Conservation (phyloP, 2,797 vertebrate species). For the Anguilla marmorata region DNA sequence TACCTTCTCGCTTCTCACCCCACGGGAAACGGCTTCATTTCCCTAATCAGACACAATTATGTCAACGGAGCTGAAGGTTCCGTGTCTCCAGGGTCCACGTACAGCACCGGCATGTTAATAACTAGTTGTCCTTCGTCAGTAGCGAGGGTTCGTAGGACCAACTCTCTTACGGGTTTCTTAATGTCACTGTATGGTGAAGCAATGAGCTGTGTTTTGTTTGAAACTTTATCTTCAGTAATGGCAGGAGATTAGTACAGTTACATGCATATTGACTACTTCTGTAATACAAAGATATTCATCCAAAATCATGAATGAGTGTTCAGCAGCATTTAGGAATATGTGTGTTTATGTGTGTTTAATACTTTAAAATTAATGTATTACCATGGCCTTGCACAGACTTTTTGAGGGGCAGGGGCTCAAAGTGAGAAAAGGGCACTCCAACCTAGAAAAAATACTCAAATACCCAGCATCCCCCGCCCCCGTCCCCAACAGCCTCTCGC, state of each 20-base stretch:
- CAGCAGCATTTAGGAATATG: not conserved
- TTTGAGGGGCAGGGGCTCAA: not conserved
- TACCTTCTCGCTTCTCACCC: not conserved
- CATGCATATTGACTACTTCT: not conserved
- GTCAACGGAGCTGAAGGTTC: not conserved
- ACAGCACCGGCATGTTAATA: not conserved
- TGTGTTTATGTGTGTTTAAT: not conserved
- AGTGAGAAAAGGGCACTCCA: not conserved
- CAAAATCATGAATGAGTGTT: not conserved
- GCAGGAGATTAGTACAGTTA: not conserved
- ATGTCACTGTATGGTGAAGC: not conserved
- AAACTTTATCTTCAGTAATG: not conserved
- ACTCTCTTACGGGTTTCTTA: not conserved
- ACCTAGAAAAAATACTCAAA: not conserved
- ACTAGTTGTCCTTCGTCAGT: not conserved
- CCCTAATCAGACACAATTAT: not conserved
- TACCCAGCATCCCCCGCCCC: too few species aligned
- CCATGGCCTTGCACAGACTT: not conserved
- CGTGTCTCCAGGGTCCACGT: not conserved
- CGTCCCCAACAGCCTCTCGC: too few species aligned
- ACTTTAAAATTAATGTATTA: not conserved
- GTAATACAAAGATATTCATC: not conserved
- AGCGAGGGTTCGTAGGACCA: not conserved
- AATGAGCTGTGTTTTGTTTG: not conserved
- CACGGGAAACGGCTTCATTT: not conserved